Conservation (phyloP, 2,888 invertebrate genomes). For the Pomacea canaliculata region DNA sequence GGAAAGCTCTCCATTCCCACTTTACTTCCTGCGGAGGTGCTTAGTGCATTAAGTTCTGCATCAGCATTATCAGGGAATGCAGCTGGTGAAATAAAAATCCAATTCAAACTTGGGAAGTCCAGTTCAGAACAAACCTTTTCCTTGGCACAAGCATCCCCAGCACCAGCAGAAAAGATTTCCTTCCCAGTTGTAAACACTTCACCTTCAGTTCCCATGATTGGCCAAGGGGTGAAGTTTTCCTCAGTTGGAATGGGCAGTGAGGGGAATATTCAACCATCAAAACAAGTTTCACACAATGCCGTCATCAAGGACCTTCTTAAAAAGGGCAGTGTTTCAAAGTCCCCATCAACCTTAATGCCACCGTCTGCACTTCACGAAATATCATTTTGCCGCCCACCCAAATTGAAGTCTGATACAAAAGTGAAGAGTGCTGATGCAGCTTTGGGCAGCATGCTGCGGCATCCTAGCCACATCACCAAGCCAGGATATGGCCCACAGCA, state of each 20-base stretch:
- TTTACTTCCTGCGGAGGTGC: slow-evolving; percentile 31
- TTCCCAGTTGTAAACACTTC: background rate
- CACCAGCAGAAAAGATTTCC: background rate
- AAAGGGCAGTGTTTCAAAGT: slow-evolving; percentile 70
- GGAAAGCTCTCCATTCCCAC: slow-evolving; percentile 17
- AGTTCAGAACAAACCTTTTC: slow-evolving; percentile 21
- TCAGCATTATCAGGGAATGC: slow-evolving; percentile 28
- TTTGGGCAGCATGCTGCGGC: background rate
- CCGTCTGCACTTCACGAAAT: background rate
- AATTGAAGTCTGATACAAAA: slow-evolving; percentile 11
- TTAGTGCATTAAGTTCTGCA: slow-evolving; percentile 22
- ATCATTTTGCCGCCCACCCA: slow-evolving; percentile 5
- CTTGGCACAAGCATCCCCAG: background rate
- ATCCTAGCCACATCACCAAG: slow-evolving; percentile 1
- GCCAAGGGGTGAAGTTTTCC: slow-evolving; percentile 30
- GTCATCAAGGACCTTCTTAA: slow-evolving; percentile 82
- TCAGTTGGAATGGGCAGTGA: slow-evolving; percentile 7
- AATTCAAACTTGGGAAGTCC: slow-evolving; percentile 46
- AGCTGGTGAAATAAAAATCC: slow-evolving; percentile 53
- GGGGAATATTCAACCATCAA: background rate
- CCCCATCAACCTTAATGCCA: slow-evolving; percentile 7
- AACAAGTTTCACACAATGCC: slow-evolving; percentile 74
- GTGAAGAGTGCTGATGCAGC: slow-evolving; percentile 22
- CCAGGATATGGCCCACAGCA: slow-evolving; percentile 18
- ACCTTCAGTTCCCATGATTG: slow-evolving; percentile 18